Evolutionary conservation across 2,888 invertebrate genomes (phyloP).

Genomic region (Amiota communis): DNA sequence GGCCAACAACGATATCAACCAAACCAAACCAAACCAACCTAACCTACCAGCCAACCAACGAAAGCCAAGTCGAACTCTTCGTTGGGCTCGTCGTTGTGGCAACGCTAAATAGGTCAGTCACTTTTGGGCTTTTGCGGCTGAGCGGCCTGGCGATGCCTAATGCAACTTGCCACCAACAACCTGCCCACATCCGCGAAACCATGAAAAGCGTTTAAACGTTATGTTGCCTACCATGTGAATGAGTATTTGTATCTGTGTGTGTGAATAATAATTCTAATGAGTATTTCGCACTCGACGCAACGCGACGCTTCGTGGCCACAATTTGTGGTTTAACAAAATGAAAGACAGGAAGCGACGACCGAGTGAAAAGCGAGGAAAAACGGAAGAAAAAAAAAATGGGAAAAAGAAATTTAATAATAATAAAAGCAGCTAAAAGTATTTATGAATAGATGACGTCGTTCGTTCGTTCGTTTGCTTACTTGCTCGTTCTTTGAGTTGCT

Average conservation of each 20-base stretch:
- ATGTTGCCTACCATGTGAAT: constrained; percentile 5
- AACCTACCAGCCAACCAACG: no score
- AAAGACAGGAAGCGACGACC: constrained; percentile 10
- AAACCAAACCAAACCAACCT: background rate
- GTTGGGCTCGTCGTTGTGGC: constrained; percentile 1
- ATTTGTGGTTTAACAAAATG: constrained; percentile 8
- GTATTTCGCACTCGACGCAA: constrained; percentile 45
- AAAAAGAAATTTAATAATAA: constrained; percentile 30
- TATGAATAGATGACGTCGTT: constrained; percentile 17
- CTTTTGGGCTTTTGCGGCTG: constrained; percentile 60
- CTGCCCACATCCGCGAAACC: background rate
- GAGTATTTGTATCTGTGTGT: constrained; percentile 14
- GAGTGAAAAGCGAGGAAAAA: constrained; percentile 10
- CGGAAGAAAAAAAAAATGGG: background rate
- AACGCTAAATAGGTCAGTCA: constrained; percentile 68
- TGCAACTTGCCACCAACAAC: background rate
- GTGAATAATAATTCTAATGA: constrained; percentile 57
- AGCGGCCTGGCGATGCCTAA: constrained; percentile 1
- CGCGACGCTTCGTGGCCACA: constrained; percentile 7
- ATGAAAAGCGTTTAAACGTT: constrained; percentile 2
- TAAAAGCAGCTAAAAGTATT: constrained; percentile 28
- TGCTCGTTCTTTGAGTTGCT: background rate
- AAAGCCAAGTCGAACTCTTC: background rate
- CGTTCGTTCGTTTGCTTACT: background rate
- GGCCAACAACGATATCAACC: background rate